These are phyloP conservation scores for Plecotus auritus DNA, from an alignment of 2,113 vertebrate genomes.

Conservation along the genomic window DNA sequence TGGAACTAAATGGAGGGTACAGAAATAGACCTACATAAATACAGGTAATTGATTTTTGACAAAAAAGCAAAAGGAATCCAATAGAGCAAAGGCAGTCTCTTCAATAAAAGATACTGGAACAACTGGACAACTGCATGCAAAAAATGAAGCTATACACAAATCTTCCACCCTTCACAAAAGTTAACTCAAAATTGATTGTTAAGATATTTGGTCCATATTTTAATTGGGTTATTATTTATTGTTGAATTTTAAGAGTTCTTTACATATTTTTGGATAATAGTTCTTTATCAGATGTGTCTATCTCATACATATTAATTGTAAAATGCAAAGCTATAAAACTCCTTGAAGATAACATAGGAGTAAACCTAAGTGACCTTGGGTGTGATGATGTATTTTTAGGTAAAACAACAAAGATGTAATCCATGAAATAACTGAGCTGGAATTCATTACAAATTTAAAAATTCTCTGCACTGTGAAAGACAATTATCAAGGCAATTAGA, in stretches of 20 bases:
- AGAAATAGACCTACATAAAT: background rate
- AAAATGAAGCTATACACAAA: background rate
- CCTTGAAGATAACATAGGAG: background rate
- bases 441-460: background rate
- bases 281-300: no score
- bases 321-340: background rate
- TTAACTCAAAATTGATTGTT: background rate
- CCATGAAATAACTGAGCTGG: background rate
- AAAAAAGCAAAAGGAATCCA: background rate
- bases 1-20: background rate
- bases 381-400: background rate
- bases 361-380: background rate
- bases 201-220: no score
- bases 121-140: background rate
- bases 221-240: no score
- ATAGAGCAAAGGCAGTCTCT: background rate
- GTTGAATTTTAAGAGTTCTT: no score
- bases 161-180: background rate
- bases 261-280: no score
- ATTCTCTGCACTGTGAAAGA: background rate
- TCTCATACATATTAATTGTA: no score
- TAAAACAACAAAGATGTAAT: background rate
- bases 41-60: background rate
- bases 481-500: background rate
- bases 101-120: background rate